Conservation (phyloP, 2,797 vertebrate genomes). For the Zonotrichia albicollis region DNA sequence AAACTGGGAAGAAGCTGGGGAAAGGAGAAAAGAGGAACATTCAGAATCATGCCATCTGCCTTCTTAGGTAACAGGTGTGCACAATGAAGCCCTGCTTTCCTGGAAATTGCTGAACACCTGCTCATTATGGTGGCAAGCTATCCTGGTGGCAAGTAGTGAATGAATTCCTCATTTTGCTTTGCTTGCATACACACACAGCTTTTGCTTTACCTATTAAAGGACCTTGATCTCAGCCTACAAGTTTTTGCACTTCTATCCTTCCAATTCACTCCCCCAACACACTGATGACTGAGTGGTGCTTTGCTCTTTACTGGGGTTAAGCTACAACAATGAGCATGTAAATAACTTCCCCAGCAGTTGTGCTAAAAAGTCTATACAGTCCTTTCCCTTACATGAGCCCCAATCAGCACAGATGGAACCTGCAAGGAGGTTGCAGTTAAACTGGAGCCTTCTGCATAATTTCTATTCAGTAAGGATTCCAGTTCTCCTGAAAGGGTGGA, state of each 20-base stretch:
- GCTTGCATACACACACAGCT: background rate
- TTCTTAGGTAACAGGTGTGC: rapidly evolving
- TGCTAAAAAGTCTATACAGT: background rate
- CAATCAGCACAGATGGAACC: background rate
- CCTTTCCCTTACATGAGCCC: background rate
- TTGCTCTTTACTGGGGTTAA: background rate
- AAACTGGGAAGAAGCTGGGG: background rate
- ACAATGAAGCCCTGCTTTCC: background rate
- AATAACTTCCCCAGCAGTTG: background rate
- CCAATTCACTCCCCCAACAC: background rate
- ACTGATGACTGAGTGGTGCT: rapidly evolving
- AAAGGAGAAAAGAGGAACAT: background rate
- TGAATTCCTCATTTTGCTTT: background rate
- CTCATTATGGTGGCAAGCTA: background rate
- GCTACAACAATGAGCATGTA: background rate
- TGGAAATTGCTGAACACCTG: background rate
- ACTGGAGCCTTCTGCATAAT: background rate
- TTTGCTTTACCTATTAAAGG: background rate
- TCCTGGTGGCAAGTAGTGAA: background rate
- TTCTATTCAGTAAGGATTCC: background rate
- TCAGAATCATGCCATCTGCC: background rate
- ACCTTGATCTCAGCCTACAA: rapidly evolving
- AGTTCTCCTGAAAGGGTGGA: background rate
- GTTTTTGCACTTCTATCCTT: background rate
- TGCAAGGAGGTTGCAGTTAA: background rate